Conservation (phyloP, 2,888 invertebrate species). For the Drosophila leonis region DNA sequence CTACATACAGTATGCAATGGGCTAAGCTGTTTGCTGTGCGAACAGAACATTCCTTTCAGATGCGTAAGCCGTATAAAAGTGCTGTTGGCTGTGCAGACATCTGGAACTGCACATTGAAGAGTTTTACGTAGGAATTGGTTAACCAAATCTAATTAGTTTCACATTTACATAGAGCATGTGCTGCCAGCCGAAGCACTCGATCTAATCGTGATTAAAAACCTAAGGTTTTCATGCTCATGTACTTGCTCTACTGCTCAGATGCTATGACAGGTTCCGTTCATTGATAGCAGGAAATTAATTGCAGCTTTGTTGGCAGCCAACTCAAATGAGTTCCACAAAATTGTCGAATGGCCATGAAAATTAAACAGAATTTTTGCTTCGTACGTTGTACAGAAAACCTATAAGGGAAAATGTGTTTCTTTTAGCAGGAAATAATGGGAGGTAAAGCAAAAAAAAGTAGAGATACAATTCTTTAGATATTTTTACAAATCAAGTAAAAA, state of each 20-base stretch:
- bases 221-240: background rate
- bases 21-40: background rate
- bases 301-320: background rate
- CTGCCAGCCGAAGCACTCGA: background rate
- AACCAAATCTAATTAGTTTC: constrained; percentile 62
- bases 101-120: constrained; percentile 20
- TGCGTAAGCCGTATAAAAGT: background rate
- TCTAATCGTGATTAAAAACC: background rate
- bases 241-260: background rate
- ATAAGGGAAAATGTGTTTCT: background rate
- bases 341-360: background rate
- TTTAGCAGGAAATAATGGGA: background rate
- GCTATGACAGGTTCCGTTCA: background rate
- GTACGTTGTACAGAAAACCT: background rate
- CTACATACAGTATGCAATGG: background rate
- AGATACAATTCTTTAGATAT: background rate
- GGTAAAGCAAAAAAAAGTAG: background rate
- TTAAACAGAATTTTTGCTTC: background rate
- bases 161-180: constrained; percentile 40
- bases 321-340: background rate
- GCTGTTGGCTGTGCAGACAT: constrained; percentile 1
- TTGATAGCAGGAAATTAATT: constrained; percentile 29
- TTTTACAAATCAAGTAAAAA: too few species aligned
- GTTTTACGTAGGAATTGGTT: constrained; percentile 33
- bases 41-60: background rate